Percentiles rank a stretch among this genome's conserved stretches.
phyloP scores from a whole-genome alignment of 2,888 invertebrate species.

The Ligdia adustata region DNA sequence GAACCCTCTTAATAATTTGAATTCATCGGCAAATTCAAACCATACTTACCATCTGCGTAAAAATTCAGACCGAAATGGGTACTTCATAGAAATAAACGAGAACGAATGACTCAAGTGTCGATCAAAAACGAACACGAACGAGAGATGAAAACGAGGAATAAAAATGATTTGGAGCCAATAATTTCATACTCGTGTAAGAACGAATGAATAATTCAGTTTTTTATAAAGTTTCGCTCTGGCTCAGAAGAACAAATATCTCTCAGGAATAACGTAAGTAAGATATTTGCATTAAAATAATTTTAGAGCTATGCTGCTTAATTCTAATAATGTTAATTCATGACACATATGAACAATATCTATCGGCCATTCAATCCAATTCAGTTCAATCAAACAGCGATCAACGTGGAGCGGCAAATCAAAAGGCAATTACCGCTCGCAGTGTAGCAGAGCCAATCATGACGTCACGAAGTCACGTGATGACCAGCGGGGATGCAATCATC shows the following conservation, averaged over 20 bases:
- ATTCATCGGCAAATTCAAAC: conserved; percentile 14
- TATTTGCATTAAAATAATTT: no score
- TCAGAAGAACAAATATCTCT: neutral
- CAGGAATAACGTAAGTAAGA: neutral
- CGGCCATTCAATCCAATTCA: neutral
- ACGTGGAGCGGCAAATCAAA: conserved; percentile 3
- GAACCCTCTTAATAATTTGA: conserved; percentile 11
- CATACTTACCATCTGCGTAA: conserved; percentile 13
- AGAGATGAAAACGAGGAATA: conserved; percentile 17
- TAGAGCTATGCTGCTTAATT: neutral
- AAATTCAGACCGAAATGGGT: conserved; percentile 5
- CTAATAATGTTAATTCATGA: neutral
- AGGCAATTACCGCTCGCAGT: conserved; percentile 4
- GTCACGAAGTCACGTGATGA: neutral
- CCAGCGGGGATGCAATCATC: neutral
- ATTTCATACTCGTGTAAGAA: conserved; percentile 12
- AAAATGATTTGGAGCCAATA: conserved; percentile 16
- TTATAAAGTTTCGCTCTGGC: neutral
- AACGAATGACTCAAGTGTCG: conserved; percentile 3
- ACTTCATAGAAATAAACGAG: conserved; percentile 6
- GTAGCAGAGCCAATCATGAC: conserved; percentile 1
- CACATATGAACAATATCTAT: neutral
- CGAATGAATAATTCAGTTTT: conserved; percentile 12
- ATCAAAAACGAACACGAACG: conserved; percentile 7
- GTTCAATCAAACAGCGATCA: neutral